Conservation (phyloP, 1,140 invertebrate genomes). For the Venustaconcha ellipsiformis region DNA sequence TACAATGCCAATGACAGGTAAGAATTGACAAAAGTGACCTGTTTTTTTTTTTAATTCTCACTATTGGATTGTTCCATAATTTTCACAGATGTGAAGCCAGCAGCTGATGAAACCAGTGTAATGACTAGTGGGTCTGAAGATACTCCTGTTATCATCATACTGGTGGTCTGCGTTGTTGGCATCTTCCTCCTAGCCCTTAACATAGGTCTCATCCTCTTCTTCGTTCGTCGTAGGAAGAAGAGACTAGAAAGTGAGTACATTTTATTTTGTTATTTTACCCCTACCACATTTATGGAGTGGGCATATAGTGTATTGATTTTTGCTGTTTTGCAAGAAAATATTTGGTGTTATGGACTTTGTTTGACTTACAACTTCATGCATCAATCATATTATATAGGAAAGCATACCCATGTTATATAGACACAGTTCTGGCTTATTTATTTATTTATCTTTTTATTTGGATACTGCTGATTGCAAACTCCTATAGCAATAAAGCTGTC, state of each 20-base stretch:
- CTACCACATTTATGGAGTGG: neutral
- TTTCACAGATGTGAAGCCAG: constrained; percentile 69
- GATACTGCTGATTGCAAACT: no score
- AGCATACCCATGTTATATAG: no score
- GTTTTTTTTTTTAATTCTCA: no score
- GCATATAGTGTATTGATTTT: neutral
- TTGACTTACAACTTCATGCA: neutral
- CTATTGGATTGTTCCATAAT: no score
- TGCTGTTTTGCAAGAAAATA: neutral
- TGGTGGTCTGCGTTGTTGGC: constrained; percentile 84
- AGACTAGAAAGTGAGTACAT: constrained; percentile 70
- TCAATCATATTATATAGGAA: neutral
- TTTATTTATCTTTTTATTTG: no score
- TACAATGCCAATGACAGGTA: no score
- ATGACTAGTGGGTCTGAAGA: constrained; percentile 69
- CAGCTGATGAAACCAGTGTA: constrained; percentile 37
- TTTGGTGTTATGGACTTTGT: neutral
- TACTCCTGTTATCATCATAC: constrained; percentile 82
- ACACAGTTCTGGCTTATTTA: no score
- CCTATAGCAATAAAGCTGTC: no score
- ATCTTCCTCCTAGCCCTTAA: constrained; percentile 84
- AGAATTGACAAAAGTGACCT: no score
- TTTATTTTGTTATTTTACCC: neutral
- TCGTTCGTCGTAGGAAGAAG: constrained; percentile 81
- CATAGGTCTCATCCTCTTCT: constrained; percentile 85